Percentiles rank a stretch among this genome's conserved stretches.
Evolutionary conservation across 2,797 vertebrate genomes (phyloP).

Genomic region (Champsocephalus gunnari): DNA sequence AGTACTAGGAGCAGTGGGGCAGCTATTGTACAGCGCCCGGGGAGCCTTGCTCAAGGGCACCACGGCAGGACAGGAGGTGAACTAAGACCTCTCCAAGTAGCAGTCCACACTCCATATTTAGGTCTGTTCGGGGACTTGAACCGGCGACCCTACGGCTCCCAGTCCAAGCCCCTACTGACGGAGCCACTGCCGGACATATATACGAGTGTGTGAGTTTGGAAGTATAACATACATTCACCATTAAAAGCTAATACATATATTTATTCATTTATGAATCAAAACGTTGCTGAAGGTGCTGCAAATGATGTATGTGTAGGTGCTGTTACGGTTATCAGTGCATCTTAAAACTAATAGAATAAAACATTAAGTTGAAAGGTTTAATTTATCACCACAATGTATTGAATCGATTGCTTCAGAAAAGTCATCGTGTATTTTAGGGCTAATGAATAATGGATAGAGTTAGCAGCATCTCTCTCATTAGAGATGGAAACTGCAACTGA

Average conservation of each 20-base stretch:
- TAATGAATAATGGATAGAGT: slow-evolving; percentile 29
- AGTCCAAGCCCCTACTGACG: too few species aligned
- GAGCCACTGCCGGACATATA: too few species aligned
- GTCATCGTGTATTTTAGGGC: neutral
- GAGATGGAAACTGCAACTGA: slow-evolving; percentile 1
- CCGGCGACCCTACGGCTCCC: too few species aligned
- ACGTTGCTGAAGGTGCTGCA: neutral
- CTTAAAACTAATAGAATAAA: neutral
- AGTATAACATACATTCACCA: neutral
- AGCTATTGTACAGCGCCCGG: too few species aligned
- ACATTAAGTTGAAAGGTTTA: neutral
- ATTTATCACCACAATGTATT: neutral
- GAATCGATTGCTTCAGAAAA: slow-evolving; percentile 33
- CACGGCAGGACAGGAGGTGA: too few species aligned
- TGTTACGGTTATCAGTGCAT: neutral
- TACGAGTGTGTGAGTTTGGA: too few species aligned
- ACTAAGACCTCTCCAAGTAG: too few species aligned
- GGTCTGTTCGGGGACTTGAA: too few species aligned
- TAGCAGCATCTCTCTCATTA: neutral
- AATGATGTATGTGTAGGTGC: neutral
- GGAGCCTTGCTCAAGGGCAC: too few species aligned
- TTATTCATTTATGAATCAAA: neutral
- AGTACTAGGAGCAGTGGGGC: too few species aligned
- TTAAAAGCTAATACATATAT: neutral
- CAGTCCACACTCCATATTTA: too few species aligned